Percentiles rank a stretch among this genome's conserved stretches.
phyloP scores from a whole-genome alignment of 2,888 invertebrate species.

The Diaprepes abbreviatus region DNA sequence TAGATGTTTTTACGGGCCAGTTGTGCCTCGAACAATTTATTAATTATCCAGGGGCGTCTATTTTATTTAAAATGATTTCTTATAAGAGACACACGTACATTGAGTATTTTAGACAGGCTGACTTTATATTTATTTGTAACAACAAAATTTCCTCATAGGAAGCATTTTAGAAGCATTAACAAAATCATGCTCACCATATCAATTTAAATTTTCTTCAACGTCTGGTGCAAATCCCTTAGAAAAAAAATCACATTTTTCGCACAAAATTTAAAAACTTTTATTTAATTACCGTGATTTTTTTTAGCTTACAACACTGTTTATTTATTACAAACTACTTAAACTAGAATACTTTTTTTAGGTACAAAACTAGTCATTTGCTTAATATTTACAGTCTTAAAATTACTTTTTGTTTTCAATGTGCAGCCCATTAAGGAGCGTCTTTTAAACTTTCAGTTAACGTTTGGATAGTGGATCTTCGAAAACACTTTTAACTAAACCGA shows the following conservation, averaged over 20 bases:
- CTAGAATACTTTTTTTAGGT: slow-evolving; percentile 11
- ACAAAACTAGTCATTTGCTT: slow-evolving; percentile 12
- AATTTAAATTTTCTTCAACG: neutral
- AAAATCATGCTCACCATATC: slow-evolving; percentile 16
- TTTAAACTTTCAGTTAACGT: neutral
- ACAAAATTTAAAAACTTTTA: slow-evolving; percentile 3
- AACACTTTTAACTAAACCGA: no score
- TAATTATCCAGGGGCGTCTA: no score
- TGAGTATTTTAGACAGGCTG: no score
- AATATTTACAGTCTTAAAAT: slow-evolving; percentile 10
- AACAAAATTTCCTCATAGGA: neutral
- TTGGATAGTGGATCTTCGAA: no score
- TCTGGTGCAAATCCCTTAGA: neutral
- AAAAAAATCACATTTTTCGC: neutral
- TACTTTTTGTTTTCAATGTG: neutral
- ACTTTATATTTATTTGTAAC: no score
- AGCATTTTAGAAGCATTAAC: neutral
- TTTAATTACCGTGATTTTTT: neutral
- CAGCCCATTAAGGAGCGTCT: neutral
- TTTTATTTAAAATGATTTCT: no score
- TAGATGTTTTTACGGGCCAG: no score
- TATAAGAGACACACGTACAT: no score
- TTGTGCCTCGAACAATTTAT: no score
- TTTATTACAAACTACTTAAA: neutral
- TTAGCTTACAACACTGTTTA: neutral